Evolutionary conservation across 2,888 invertebrate species (phyloP), one percentile per base, ranked within the genome.

Genomic region (Druceiella hillmani): DNA sequence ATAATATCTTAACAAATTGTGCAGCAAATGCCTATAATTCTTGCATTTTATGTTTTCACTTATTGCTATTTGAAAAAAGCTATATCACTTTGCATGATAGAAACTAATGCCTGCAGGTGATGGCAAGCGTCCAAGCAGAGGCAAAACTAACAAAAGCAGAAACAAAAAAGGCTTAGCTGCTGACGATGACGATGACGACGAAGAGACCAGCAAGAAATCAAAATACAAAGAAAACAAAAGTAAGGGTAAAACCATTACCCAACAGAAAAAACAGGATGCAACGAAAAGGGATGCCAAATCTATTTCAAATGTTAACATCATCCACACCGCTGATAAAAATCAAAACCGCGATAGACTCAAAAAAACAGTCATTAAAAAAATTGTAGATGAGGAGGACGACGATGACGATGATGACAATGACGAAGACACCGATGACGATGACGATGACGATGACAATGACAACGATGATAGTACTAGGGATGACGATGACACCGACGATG

Each of bases 21-120:
- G n/a, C n/a, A n/a, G n/a, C n/a, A n/a, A n/a, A n/a, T n/a, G n/a
- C n/a, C n/a, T n/a, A n/a, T n/a, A n/a, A n/a, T n/a, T n/a, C n/a
- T n/a, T n/a, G n/a, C n/a, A n/a, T n/a, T n/a, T n/a, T n/a, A n/a
- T n/a, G n/a, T n/a, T n/a, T n/a, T n/a, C n/a, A n/a, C n/a, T n/a
- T n/a, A n/a, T n/a, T n/a, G n/a, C n/a, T n/a, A n/a, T n/a, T n/a
- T n/a, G n/a, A n/a, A n/a, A n/a, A n/a, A 69, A 69, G 70, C 70
- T 70, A 57, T 64, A 68, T 70, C 69, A 70, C 66, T 69, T 69
- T 72, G 72, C 72, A 72, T 72, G 72, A 73, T 73, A 62, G 70
- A 74, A 63, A 73, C 76, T 62, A 72, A 76, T 64, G 75, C 76
- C 63, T 74, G 75, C 59, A 72, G 76, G 68, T 69, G 71, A 74